Conservation (phyloP, 2,797 vertebrate species). For the Leuciscus waleckii region DNA sequence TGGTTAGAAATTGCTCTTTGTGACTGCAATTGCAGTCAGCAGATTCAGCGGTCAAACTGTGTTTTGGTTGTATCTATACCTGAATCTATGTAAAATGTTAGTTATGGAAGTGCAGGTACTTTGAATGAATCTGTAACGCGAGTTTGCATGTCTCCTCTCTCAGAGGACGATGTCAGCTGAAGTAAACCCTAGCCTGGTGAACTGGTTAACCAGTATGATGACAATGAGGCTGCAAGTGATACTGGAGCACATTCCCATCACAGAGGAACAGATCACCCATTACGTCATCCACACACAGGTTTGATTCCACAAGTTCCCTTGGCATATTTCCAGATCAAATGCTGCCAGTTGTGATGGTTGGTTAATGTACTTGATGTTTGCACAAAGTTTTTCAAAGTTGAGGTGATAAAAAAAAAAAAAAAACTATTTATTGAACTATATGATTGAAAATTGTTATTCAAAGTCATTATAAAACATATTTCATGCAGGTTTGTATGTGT, state of each 20-base stretch:
- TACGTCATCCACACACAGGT: slow-evolving; percentile 78
- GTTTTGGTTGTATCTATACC: not conserved
- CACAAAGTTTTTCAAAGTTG: not conserved
- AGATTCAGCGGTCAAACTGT: not conserved
- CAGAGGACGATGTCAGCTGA: slow-evolving; percentile 92
- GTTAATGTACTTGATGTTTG: not conserved
- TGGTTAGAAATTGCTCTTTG: not conserved
- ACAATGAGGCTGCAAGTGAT: slow-evolving; percentile 91
- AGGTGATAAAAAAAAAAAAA: no score
- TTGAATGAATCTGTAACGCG: not conserved
- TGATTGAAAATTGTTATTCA: not conserved
- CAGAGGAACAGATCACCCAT: slow-evolving; percentile 85
- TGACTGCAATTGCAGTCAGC: not conserved
- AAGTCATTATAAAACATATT: not conserved
- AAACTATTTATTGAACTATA: not conserved
- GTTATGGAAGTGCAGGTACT: not conserved
- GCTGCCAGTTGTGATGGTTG: not conserved
- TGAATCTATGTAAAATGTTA: not conserved
- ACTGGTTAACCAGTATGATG: slow-evolving; percentile 96
- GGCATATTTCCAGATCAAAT: not conserved
- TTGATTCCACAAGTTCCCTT: not conserved
- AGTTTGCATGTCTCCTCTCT: slow-evolving; percentile 32
- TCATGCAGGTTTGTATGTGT: not conserved
- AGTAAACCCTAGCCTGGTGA: slow-evolving; percentile 90
- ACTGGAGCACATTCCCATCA: slow-evolving; percentile 89